A percentile compares a stretch with the other conserved stretches of the same genome.
Evolutionary conservation across 2,797 vertebrate genomes (phyloP).

Genomic region (Pangasius sanitwongsei): DNA sequence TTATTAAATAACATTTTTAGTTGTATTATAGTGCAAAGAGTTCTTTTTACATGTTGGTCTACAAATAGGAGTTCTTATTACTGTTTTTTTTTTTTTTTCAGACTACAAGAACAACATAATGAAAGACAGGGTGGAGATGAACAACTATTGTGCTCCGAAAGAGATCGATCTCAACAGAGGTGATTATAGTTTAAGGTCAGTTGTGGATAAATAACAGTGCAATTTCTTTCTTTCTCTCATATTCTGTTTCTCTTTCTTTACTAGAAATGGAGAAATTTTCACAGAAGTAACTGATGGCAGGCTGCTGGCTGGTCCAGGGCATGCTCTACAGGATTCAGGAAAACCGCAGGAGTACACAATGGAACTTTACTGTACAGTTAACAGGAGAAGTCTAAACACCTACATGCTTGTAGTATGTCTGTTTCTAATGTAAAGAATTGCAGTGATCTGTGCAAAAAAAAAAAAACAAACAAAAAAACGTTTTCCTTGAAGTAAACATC

Average conservation of each 20-base stretch:
- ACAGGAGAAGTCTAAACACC: slow-evolving; percentile 11
- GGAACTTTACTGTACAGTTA: slow-evolving; percentile 29
- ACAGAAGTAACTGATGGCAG: slow-evolving; percentile 70
- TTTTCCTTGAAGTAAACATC: slow-evolving; percentile 11
- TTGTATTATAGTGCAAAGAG: background rate
- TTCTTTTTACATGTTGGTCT: background rate
- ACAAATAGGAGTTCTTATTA: background rate
- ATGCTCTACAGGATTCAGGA: slow-evolving; percentile 52
- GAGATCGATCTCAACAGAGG: slow-evolving; percentile 88
- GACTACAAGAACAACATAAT: slow-evolving; percentile 98
- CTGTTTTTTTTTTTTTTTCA: slow-evolving; percentile 62
- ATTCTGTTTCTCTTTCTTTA: slow-evolving; percentile 2
- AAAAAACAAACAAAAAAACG: background rate
- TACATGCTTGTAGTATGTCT: slow-evolving; percentile 7
- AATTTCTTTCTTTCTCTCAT: slow-evolving; percentile 19
- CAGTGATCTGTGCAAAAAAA: background rate
- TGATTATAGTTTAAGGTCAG: slow-evolving; percentile 62
- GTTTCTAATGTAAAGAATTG: slow-evolving; percentile 20
- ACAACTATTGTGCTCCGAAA: slow-evolving; percentile 75
- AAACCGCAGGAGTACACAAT: slow-evolving; percentile 44
- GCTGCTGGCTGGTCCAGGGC: slow-evolving; percentile 93
- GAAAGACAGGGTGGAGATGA: slow-evolving; percentile 85
- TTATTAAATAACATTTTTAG: background rate
- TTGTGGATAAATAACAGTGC: background rate
- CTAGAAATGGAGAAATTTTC: slow-evolving; percentile 74